Conservation (phyloP, 1,140 invertebrate species). For the Drosophila guanche region DNA sequence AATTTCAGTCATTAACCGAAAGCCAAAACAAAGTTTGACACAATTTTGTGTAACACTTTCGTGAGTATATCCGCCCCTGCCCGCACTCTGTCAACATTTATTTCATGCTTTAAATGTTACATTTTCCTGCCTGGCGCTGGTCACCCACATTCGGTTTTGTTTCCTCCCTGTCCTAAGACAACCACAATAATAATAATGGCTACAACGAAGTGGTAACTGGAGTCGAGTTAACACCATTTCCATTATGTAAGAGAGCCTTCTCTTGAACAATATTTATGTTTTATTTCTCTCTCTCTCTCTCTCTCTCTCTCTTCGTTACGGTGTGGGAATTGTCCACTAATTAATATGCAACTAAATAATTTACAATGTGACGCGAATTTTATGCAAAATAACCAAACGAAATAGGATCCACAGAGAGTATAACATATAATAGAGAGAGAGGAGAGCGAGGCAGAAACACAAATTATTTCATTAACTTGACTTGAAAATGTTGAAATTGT, state of each 20-base stretch:
- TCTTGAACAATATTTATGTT: slow-evolving; percentile 41
- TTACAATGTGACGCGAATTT: slow-evolving; percentile 66
- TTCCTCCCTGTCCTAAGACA: slow-evolving; percentile 35
- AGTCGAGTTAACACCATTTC: slow-evolving; percentile 52
- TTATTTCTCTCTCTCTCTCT: slow-evolving; percentile 1
- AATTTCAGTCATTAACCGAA: slow-evolving; percentile 59
- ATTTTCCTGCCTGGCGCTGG: slow-evolving; percentile 25
- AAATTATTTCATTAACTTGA: slow-evolving; percentile 54
- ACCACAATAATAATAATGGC: slow-evolving; percentile 20
- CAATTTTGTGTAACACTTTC: slow-evolving; percentile 18
- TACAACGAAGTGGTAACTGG: slow-evolving; percentile 42
- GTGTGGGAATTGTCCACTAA: slow-evolving; percentile 51
- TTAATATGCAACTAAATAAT: slow-evolving; percentile 76
- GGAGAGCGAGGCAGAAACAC: slow-evolving; percentile 23
- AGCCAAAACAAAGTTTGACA: slow-evolving; percentile 39
- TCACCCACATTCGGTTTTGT: slow-evolving; percentile 60
- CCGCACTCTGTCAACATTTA: background rate
- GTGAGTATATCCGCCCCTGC: background rate
- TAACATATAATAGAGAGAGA: background rate
- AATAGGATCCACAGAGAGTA: background rate
- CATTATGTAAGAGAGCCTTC: slow-evolving; percentile 61
- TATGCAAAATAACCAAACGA: slow-evolving; percentile 39
- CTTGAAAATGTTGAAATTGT: slow-evolving; percentile 49
- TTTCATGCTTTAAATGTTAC: slow-evolving; percentile 13
- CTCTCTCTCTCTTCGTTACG: slow-evolving; percentile 33